Base-by-base conservation (phyloP, 2,888 invertebrate genomes). In the Oxyscelio sp. region DNA sequence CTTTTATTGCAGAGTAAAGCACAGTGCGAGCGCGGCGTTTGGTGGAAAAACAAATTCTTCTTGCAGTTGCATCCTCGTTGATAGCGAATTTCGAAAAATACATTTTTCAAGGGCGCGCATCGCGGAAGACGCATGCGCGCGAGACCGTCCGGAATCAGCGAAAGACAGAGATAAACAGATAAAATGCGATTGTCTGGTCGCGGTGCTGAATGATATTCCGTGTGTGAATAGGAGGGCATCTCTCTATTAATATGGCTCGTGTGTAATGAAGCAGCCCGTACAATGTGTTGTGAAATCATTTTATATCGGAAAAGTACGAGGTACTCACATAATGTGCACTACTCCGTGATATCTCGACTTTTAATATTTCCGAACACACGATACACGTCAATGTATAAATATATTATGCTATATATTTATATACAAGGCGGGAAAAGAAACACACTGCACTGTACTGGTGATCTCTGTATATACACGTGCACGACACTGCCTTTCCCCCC, bases 261-360 rank as follows among this genome's bases (percentile, higher is more conserved):
- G 66, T 68, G 59, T 75, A 75, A 82, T 70, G 75, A 82, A 75
- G 82, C 70, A 63, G 70, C 40, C 58, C 82, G 80, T 81, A 68
- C 65, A 66, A 68, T 66, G 58, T 43, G 63, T 63, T 54, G 59
- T 70, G 70, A 77, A 82, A 82, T 77, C 65, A 82, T 63, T 43
- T 66, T 56, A 45, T 71, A 56, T 70, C 77, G 54, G 24, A 54
- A 54, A 54, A 24, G 17, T 24, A 54, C 54, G 65, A 8, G 74
- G 73, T 85, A 85, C 85, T 85, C 82, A 85, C 85, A 82, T 85
- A 85, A 82, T 74, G 85, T 82, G 75, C 79, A 79, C 82, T 71
- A 75, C 78, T 78, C 74, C 78, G 77, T 78, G 74, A 43, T 81
- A 78, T 81, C 74, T 73, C 85, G 58, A 70, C 45, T 48, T 78